Evolutionary conservation across 2,888 invertebrate species (phyloP), one percentile per base, ranked within the genome.

Genomic region (Philereme vetulata): DNA sequence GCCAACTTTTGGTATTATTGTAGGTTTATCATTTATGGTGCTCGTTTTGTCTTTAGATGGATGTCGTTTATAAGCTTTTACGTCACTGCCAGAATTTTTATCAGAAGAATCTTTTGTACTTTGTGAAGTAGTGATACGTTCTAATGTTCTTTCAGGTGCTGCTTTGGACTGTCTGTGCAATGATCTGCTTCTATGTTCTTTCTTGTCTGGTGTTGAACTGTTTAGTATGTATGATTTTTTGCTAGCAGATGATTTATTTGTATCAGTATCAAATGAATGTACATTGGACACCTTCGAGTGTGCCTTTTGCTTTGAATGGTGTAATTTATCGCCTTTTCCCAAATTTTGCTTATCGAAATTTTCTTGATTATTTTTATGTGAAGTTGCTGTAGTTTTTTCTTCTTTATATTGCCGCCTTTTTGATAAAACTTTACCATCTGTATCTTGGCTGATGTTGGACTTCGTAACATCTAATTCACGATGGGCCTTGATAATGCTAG

Each of bases 181-280:
- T 38, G 75, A 72, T 53, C 68, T 65, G 59, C 70, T 76, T 45
- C 65, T 67, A 59, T 68, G 71, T 55, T 72, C 72, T 60, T 67
- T 64, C 60, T 67, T 69, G 56, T 67, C 48, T 51, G 56, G 64
- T 38, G 32, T 56, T 10, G 46, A 59, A 44, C 54, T 57, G 33
- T 51, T 65, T 48, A 64, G 36, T 53, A 54, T 56, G 45, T 42
- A 53, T 5, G 58, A 60, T 45, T 36, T 65, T 68, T 51, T 61
- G 56, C 53, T 60, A 51, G 46, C 46, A 44, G 42, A 56, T 6
- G 61, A 52, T 61, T 59, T 64, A 50, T 64, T 65, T 42, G 57
- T 52, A 11, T 53, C 51, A 61, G 47, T 70, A 65, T 45, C 60
- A 54, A 48, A 48, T 48, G 10, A 53, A 40, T 44, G 50, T 60